phyloP scores from a whole-genome alignment of 2,888 invertebrate species.

The Ormia ochracea region DNA sequence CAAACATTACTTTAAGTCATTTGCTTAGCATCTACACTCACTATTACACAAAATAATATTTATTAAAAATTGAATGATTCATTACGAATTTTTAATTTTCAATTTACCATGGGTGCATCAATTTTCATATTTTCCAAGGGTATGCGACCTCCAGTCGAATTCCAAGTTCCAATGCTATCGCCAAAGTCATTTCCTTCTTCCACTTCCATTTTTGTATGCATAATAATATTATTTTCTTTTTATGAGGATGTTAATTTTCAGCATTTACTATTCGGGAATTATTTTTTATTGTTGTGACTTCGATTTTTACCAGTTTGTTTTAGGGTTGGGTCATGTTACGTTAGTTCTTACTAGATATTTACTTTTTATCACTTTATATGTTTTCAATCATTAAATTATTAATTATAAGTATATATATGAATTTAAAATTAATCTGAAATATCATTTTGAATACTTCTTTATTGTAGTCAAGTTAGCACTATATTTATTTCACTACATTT shows the following conservation, averaged over 20 bases:
- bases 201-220: conserved; percentile 55
- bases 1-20: no score
- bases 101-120: conserved; percentile 84
- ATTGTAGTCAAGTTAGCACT: not conserved
- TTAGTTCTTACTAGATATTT: conserved; percentile 25
- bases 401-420: conserved; percentile 9
- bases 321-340: conserved; percentile 59
- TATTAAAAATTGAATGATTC: conserved; percentile 18
- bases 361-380: conserved; percentile 28
- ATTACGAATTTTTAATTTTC: not conserved
- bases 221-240: not conserved
- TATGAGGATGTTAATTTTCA: conserved; percentile 24
- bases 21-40: not conserved
- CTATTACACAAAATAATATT: not conserved
- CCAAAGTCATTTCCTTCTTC: conserved; percentile 71
- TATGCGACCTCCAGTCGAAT: conserved; percentile 80
- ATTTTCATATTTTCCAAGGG: conserved; percentile 84
- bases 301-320: conserved; percentile 64
- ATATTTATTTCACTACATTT: conserved; percentile 43
- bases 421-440: conserved; percentile 35
- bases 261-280: conserved; percentile 20
- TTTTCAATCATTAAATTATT: conserved; percentile 13
- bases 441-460: conserved; percentile 34
- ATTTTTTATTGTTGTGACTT: conserved; percentile 58
- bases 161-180: conserved; percentile 78